A percentile compares a stretch with the other conserved stretches of the same genome.
Evolutionary conservation across 2,113 vertebrate genomes (phyloP).

Genomic region (Antechinus stuartii): DNA sequence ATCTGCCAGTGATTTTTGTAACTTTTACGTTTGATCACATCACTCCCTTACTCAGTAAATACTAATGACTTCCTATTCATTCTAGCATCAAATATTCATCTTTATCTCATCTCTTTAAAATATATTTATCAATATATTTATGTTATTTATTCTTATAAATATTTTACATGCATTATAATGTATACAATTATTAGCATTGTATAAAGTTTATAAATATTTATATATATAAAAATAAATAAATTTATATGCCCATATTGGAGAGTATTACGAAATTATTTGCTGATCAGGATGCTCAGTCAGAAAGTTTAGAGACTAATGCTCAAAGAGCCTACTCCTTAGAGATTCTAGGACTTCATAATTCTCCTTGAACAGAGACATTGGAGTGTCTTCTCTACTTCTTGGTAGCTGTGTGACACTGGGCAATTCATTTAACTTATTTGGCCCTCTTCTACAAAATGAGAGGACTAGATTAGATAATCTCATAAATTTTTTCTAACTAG

Average conservation of each 20-base stretch:
- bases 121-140: background rate
- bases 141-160: no score
- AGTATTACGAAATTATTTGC: background rate
- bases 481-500: background rate
- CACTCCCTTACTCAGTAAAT: background rate
- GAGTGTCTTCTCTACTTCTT: background rate
- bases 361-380: background rate
- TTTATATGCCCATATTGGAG: background rate
- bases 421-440: background rate
- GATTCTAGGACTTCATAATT: background rate
- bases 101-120: background rate
- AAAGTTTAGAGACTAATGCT: background rate
- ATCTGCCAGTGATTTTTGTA: background rate
- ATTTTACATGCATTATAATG: background rate
- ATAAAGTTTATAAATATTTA: background rate
- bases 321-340: background rate
- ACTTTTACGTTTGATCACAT: background rate
- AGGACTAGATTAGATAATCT: background rate
- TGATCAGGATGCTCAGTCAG: background rate
- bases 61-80: background rate
- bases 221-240: background rate
- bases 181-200: background rate
- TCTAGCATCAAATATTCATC: background rate
- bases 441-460: background rate
- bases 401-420: background rate